These are phyloP conservation scores for Peromyscus melanophrys DNA, from an alignment of 2,797 vertebrate genomes.

Conservation along the genomic window DNA sequence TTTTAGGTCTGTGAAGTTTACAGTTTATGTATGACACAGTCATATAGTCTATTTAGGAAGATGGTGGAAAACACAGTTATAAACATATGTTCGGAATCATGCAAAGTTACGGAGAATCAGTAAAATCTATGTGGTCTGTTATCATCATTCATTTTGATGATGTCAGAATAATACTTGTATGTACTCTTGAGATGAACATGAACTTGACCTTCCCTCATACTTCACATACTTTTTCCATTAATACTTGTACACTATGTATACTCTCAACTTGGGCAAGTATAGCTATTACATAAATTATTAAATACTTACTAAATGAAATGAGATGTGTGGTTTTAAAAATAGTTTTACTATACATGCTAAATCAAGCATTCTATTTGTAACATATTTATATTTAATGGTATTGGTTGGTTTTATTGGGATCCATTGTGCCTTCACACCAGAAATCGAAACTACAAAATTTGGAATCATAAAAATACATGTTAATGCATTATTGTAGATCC, in stretches of 20 bases:
- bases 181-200: not conserved
- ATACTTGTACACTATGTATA: not conserved
- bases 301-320: constrained; percentile 17
- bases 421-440: not conserved
- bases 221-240: not conserved
- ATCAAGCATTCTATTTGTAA: not conserved
- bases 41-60: not conserved
- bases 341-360: not conserved
- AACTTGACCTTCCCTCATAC: not conserved
- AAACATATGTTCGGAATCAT: not conserved
- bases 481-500: not conserved
- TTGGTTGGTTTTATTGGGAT: not conserved
- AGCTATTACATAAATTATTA: not conserved
- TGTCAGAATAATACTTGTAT: not conserved
- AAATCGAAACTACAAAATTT: not conserved
- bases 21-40: not conserved
- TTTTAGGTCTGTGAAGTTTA: constrained; percentile 4
- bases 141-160: not conserved
- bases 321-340: not conserved
- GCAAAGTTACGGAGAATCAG: not conserved
- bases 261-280: not conserved
- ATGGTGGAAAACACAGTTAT: not conserved
- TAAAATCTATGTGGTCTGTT: not conserved
- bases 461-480: not conserved
- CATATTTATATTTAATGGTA: not conserved